Evolutionary conservation across 2,797 vertebrate genomes (phyloP).

Genomic region (Cyprinella venusta): DNA sequence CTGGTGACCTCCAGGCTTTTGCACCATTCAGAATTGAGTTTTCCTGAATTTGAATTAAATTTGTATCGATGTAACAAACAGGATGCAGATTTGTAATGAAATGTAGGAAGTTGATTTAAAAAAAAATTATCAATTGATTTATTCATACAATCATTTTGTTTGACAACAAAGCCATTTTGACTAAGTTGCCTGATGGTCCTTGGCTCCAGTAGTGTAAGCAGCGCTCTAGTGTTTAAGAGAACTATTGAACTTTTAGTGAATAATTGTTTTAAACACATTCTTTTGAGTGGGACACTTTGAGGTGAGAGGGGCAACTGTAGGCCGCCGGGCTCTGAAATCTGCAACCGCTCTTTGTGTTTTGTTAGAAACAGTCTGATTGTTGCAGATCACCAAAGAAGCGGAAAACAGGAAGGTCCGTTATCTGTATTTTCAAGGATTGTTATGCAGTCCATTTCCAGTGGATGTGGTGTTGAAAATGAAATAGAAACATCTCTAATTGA

Average conservation of each 20-base stretch:
- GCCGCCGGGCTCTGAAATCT: not conserved
- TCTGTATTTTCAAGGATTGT: constrained; percentile 33
- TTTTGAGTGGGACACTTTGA: not conserved
- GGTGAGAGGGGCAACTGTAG: not conserved
- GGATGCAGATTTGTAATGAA: not conserved
- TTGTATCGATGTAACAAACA: not conserved
- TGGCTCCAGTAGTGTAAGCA: not conserved
- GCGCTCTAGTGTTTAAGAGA: not conserved
- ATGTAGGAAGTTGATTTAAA: not conserved
- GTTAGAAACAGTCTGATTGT: constrained; percentile 23
- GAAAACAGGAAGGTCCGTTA: constrained; percentile 48
- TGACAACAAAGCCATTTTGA: not conserved
- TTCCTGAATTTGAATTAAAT: not conserved
- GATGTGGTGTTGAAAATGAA: constrained; percentile 19
- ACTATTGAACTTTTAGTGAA: not conserved
- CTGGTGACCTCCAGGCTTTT: not conserved
- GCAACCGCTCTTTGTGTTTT: constrained; percentile 18
- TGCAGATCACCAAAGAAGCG: constrained; percentile 2
- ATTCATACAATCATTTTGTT: not conserved
- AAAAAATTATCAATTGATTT: not conserved
- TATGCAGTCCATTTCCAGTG: constrained; percentile 40
- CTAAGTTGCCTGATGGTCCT: not conserved
- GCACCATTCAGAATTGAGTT: not conserved
- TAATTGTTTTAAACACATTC: constrained; percentile 14
- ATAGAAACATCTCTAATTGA: constrained; percentile 39